phyloP scores from a whole-genome alignment of 2,797 vertebrate genomes.

The Buphagus erythrorhynchus region DNA sequence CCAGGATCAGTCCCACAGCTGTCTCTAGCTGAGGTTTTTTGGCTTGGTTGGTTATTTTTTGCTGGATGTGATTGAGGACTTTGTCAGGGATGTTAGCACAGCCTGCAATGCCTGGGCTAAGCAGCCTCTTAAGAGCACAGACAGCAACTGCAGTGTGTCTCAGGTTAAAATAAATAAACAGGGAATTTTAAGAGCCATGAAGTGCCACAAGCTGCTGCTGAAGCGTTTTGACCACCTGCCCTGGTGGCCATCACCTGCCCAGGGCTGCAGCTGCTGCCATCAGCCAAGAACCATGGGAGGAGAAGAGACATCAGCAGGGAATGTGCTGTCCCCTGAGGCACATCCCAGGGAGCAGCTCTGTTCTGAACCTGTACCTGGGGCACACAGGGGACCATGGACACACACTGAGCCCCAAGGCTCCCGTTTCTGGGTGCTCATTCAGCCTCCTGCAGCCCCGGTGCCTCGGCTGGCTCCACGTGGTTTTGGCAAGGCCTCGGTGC shows the following conservation, averaged over 20 bases:
- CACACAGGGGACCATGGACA: rapidly evolving
- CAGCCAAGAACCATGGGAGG: rapidly evolving
- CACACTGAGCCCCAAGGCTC: background rate
- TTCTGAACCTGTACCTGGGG: background rate
- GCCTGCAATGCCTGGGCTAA: background rate
- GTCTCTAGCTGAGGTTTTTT: background rate
- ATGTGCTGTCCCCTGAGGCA: background rate
- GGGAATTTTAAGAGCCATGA: background rate
- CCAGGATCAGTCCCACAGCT: background rate
- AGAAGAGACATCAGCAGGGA: background rate
- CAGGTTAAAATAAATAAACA: background rate
- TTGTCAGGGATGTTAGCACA: background rate
- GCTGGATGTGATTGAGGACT: background rate
- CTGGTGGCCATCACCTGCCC: rapidly evolving
- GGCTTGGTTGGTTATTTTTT: background rate
- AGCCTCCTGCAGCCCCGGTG: background rate
- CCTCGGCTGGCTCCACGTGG: rapidly evolving
- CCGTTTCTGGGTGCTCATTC: rapidly evolving
- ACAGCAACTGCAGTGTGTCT: rapidly evolving
- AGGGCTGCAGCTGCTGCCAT: background rate
- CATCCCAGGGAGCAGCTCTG: background rate
- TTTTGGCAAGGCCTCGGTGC: background rate
- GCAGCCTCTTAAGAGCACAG: background rate
- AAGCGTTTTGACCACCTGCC: background rate
- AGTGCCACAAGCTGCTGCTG: background rate